Percentiles rank a stretch among this genome's conserved stretches.
These are phyloP conservation scores for Potamilus streckersoni DNA, from an alignment of 1,140 invertebrate species.

Conservation along the genomic window DNA sequence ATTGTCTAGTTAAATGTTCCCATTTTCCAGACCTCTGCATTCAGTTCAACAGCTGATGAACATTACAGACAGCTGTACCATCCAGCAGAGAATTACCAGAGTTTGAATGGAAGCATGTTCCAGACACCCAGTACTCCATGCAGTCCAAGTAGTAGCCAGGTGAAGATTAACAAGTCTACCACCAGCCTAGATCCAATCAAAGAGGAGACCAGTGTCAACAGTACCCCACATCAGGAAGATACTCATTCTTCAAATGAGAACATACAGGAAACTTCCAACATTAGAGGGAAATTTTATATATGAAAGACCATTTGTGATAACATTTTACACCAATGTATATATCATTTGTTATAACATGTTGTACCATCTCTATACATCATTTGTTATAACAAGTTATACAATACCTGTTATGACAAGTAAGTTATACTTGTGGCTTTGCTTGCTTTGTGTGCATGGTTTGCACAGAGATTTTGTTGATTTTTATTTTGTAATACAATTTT, in stretches of 20 bases:
- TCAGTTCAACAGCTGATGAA: slow-evolving; percentile 53
- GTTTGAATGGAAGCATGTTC: slow-evolving; percentile 36
- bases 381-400: too few relatives aligned
- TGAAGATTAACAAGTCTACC: background rate
- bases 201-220: background rate
- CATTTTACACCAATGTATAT: too few relatives aligned
- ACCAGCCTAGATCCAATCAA: background rate
- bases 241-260: background rate
- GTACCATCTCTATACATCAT: too few relatives aligned
- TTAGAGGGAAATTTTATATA: slow-evolving; percentile 46
- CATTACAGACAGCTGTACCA: slow-evolving; percentile 60
- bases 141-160: background rate
- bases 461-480: too few relatives aligned
- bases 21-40: slow-evolving; percentile 47
- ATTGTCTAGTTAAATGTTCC: background rate
- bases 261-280: slow-evolving; percentile 1
- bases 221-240: slow-evolving; percentile 13
- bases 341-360: too few relatives aligned
- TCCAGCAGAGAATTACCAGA: slow-evolving; percentile 52
- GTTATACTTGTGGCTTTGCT: too few relatives aligned
- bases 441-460: too few relatives aligned
- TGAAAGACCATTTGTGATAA: slow-evolving; percentile 7
- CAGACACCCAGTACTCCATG: background rate
- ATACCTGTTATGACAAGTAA: too few relatives aligned
- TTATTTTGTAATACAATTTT: too few relatives aligned